Percentiles rank a stretch among this genome's conserved stretches.
These are phyloP conservation scores for Gopherus evgoodei DNA, from an alignment of 2,113 vertebrate species.

Conservation along the genomic window DNA sequence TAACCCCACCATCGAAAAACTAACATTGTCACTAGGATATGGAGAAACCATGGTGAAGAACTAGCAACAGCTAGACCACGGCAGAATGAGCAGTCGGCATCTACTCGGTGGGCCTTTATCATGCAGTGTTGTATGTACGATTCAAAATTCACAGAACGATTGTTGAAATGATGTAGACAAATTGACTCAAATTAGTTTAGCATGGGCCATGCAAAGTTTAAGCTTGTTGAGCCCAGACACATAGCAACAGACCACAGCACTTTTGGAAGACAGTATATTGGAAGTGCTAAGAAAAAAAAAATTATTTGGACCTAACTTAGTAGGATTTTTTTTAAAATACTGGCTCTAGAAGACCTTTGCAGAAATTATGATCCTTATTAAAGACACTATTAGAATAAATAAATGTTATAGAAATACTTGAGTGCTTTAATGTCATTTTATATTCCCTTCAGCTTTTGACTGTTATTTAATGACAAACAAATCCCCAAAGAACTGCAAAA, in stretches of 20 bases:
- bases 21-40: conserved; percentile 88
- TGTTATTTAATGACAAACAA: conserved; percentile 84
- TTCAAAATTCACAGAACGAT: conserved; percentile 77
- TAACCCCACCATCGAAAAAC: conserved; percentile 81
- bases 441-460: conserved; percentile 69
- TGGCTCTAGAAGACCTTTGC: not conserved
- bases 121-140: conserved; percentile 74
- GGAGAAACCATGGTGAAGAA: conserved; percentile 88
- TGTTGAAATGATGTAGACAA: conserved; percentile 87
- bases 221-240: conserved; percentile 78
- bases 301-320: fast-evolving
- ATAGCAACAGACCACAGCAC: conserved; percentile 77
- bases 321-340: not conserved
- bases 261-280: not conserved
- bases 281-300: not conserved
- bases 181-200: conserved; percentile 90
- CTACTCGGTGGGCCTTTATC: conserved; percentile 81
- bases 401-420: conserved; percentile 61
- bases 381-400: conserved; percentile 41
- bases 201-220: conserved; percentile 83
- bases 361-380: conserved; percentile 36
- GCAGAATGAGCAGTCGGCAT: conserved; percentile 80
- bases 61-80: conserved; percentile 73
- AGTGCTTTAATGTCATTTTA: conserved; percentile 72
- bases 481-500: conserved; percentile 82